Conservation (phyloP, 2,888 invertebrate species). For the Campoplex nolae region DNA sequence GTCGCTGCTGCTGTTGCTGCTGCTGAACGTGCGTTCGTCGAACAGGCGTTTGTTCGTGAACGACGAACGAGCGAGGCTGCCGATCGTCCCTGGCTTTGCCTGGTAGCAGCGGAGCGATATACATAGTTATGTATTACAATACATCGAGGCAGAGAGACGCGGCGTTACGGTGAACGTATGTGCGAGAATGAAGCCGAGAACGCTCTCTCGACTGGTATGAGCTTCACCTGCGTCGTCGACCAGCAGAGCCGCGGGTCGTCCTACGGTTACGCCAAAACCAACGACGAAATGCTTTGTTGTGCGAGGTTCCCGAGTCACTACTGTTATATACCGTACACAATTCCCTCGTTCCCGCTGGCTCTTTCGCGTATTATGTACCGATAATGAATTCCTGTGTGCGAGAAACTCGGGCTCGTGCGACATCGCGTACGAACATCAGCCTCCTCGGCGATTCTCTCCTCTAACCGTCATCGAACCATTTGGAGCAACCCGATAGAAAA, state of each 20-base stretch:
- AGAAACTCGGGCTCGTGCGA: not conserved
- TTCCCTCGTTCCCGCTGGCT: not conserved
- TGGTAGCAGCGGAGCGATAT: slow-evolving; percentile 39
- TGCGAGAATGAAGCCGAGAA: not conserved
- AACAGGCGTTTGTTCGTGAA: slow-evolving; percentile 63
- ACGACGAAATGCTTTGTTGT: slow-evolving; percentile 63
- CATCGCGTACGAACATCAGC: not conserved
- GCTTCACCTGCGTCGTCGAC: slow-evolving; percentile 66
- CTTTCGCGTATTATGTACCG: not conserved
- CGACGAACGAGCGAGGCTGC: slow-evolving; percentile 45
- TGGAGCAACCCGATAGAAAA: not conserved
- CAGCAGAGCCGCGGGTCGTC: slow-evolving; percentile 41
- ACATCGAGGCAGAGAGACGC: slow-evolving; percentile 37
- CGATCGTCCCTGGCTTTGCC: slow-evolving; percentile 62
- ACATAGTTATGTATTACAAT: not conserved
- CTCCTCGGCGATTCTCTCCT: not conserved
- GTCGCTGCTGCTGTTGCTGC: slow-evolving; percentile 46
- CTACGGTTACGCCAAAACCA: slow-evolving; percentile 44
- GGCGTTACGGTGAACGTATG: slow-evolving; percentile 38
- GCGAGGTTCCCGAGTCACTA: slow-evolving; percentile 1
- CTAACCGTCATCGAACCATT: not conserved
- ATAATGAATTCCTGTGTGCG: slow-evolving; percentile 10
- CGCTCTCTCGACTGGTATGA: slow-evolving; percentile 49
- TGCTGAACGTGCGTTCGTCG: slow-evolving; percentile 67
- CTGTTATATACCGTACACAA: not conserved